phyloP scores from a whole-genome alignment of 2,888 invertebrate genomes.

The Ichneumoninae sp. region DNA sequence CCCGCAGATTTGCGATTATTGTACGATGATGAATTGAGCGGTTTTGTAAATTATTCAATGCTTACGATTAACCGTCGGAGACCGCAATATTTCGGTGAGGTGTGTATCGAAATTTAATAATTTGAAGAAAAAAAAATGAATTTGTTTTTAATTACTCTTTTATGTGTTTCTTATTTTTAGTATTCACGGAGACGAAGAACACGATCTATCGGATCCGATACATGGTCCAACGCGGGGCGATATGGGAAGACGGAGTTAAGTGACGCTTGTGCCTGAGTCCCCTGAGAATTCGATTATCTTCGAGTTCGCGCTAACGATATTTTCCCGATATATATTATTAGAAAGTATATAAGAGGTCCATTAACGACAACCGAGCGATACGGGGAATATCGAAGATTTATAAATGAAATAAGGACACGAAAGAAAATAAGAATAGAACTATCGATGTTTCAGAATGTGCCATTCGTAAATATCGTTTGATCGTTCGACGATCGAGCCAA shows the following conservation, averaged over 20 bases:
- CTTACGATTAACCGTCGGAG: conserved; percentile 72
- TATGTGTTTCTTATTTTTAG: conserved; percentile 54
- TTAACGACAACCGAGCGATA: conserved; percentile 21
- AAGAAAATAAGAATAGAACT: conserved; percentile 16
- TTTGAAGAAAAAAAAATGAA: neutral
- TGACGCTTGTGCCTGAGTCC: conserved; percentile 55
- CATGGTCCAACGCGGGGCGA: conserved; percentile 72
- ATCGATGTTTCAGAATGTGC: conserved; percentile 42
- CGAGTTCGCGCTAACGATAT: conserved; percentile 54
- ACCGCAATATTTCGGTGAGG: conserved; percentile 72
- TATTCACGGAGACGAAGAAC: conserved; percentile 67
- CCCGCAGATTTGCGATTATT: conserved; percentile 67
- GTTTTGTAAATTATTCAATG: conserved; percentile 74
- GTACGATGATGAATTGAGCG: conserved; percentile 53
- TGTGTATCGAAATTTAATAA: conserved; percentile 48
- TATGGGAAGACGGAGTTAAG: conserved; percentile 60
- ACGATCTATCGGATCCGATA: conserved; percentile 53
- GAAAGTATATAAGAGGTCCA: conserved; percentile 10
- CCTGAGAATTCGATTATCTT: conserved; percentile 45
- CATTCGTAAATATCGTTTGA: conserved; percentile 37
- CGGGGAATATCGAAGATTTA: conserved; percentile 37
- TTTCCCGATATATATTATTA: conserved; percentile 18
- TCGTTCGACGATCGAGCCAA: conserved; percentile 46
- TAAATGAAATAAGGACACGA: conserved; percentile 27
- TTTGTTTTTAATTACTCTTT: conserved; percentile 8